Percentiles rank a stretch among this genome's conserved stretches.
Evolutionary conservation across 2,888 invertebrate genomes (phyloP).

Genomic region (Drosophila mettleri): DNA sequence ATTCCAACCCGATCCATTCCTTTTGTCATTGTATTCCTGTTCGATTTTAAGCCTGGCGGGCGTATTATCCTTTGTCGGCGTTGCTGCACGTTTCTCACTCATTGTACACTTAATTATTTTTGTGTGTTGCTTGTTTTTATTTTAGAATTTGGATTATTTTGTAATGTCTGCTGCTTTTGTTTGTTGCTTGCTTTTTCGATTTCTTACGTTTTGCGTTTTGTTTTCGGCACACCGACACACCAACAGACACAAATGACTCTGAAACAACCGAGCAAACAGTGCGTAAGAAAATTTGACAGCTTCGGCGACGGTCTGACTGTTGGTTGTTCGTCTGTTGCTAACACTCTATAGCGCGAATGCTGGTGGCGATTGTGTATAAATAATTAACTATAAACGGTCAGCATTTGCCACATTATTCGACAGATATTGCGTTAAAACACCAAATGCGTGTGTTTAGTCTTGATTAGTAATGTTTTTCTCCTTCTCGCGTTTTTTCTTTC

Average conservation of each 20-base stretch:
- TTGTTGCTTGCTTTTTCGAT: constrained; percentile 18
- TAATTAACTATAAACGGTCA: constrained; percentile 43
- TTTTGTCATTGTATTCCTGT: constrained; percentile 67
- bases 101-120: constrained; percentile 44
- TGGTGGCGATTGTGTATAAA: constrained; percentile 31
- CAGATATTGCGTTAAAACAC: constrained; percentile 31
- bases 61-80: constrained; percentile 52
- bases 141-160: constrained; percentile 44
- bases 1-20: constrained; percentile 54
- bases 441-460: constrained; percentile 41
- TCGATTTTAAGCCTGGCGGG: constrained; percentile 62
- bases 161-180: constrained; percentile 22
- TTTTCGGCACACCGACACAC: constrained; percentile 58
- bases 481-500: constrained; percentile 44
- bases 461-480: constrained; percentile 55
- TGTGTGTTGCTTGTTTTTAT: constrained; percentile 20
- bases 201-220: constrained; percentile 49
- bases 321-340: constrained; percentile 43
- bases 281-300: constrained; percentile 65
- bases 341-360: constrained; percentile 27
- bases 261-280: constrained; percentile 48
- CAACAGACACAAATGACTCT: constrained; percentile 33
- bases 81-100: constrained; percentile 57
- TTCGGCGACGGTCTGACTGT: constrained; percentile 50
- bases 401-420: constrained; percentile 52